Conservation (phyloP, 2,113 vertebrate species). For the Apteryx owenii region DNA sequence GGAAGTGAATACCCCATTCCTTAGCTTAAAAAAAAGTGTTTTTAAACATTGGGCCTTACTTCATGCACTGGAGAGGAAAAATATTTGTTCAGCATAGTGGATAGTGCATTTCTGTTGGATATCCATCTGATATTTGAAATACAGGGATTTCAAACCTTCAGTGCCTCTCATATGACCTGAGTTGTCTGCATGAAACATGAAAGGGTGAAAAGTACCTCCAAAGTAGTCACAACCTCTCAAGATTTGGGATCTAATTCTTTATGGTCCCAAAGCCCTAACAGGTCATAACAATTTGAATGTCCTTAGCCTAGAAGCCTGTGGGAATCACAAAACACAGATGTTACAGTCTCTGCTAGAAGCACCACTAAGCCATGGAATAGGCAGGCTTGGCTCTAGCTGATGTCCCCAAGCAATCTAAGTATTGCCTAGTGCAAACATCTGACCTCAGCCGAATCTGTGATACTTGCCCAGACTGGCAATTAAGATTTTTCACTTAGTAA, state of each 20-base stretch:
- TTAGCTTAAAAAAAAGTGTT: neutral
- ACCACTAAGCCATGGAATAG: neutral
- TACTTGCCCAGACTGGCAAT: neutral
- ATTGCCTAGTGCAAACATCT: neutral
- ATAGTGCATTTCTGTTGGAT: neutral
- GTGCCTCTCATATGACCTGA: rapidly evolving
- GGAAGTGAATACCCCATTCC: neutral
- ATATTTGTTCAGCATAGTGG: neutral
- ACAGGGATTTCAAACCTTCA: neutral
- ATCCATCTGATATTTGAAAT: neutral
- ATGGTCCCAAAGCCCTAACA: neutral
- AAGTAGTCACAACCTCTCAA: neutral
- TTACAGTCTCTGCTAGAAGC: neutral
- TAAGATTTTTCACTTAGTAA: neutral
- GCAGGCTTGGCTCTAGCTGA: neutral
- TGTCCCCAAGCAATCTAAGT: neutral
- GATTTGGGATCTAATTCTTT: neutral
- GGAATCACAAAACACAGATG: neutral
- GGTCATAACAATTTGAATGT: neutral
- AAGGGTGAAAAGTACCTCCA: neutral
- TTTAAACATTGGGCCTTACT: neutral
- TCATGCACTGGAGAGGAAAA: neutral
- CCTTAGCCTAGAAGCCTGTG: neutral
- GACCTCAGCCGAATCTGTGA: neutral
- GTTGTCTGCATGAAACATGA: neutral